Conservation (phyloP, 2,888 invertebrate species). For the Scaptomyza cyrtandrae region DNA sequence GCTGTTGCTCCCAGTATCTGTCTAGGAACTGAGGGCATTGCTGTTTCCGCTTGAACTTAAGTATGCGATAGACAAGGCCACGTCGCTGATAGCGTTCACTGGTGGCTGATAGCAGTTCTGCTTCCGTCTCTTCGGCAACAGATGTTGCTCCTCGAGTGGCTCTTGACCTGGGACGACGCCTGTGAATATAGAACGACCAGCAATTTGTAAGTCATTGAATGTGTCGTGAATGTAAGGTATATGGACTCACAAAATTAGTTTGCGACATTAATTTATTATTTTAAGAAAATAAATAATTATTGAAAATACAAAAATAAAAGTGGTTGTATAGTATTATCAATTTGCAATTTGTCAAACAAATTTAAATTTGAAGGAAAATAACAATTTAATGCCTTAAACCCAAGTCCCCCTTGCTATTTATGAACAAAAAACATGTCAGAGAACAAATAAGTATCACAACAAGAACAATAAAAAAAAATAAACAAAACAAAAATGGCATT, state of each 20-base stretch:
- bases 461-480: background rate
- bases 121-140: slow-evolving; percentile 70
- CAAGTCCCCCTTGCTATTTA: too few relatives aligned
- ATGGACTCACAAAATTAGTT: background rate
- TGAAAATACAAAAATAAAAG: too few relatives aligned
- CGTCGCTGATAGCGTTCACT: slow-evolving; percentile 66
- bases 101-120: slow-evolving; percentile 78
- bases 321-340: too few relatives aligned
- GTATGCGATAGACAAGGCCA: slow-evolving; percentile 66
- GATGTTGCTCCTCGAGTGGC: slow-evolving; percentile 5
- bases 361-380: background rate
- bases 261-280: background rate
- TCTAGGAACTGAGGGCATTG: slow-evolving; percentile 82
- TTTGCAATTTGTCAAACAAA: background rate
- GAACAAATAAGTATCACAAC: slow-evolving; percentile 22
- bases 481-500: slow-evolving; percentile 3
- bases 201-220: slow-evolving; percentile 16
- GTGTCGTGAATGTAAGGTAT: background rate
- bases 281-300: too few relatives aligned
- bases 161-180: slow-evolving; percentile 59
- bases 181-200: slow-evolving; percentile 33
- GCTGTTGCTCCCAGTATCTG: slow-evolving; percentile 81
- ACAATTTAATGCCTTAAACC: background rate
- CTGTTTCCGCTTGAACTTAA: slow-evolving; percentile 60
- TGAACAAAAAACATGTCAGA: background rate